phyloP scores from a whole-genome alignment of 2,888 invertebrate genomes.

The Eupithecia vulgata region DNA sequence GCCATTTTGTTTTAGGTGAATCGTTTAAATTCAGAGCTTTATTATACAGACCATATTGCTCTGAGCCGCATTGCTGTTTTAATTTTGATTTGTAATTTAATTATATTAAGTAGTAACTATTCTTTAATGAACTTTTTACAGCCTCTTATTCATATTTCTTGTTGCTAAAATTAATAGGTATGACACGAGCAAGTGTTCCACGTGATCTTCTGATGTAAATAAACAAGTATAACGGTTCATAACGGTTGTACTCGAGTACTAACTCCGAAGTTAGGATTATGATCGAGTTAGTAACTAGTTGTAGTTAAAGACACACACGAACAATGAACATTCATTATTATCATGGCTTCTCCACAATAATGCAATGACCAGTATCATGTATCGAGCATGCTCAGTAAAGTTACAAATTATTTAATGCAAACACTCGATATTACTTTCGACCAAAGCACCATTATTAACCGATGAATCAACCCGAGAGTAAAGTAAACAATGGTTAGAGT shows the following conservation, averaged over 20 bases:
- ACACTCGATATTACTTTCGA: not conserved
- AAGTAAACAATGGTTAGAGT: not conserved
- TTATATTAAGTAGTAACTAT: not conserved
- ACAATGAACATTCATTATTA: not conserved
- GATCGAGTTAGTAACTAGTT: not conserved
- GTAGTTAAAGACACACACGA: not conserved
- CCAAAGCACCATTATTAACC: conserved; percentile 3
- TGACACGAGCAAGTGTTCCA: not conserved
- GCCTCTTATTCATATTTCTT: not conserved
- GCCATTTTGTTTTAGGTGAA: conserved; percentile 4
- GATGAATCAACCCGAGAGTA: conserved; percentile 9
- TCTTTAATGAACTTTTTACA: not conserved
- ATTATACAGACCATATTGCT: not conserved
- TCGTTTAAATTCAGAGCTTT: not conserved
- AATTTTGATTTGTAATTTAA: not conserved
- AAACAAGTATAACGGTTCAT: too few species aligned
- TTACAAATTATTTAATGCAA: not conserved
- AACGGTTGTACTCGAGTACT: too few species aligned
- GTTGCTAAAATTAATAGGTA: not conserved
- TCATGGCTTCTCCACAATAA: not conserved
- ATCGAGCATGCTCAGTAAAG: too few species aligned
- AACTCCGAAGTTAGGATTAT: too few species aligned
- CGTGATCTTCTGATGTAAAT: too few species aligned
- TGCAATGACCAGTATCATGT: not conserved
- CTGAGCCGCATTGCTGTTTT: not conserved